Evolutionary conservation across 2,888 invertebrate species (phyloP), one percentile per base, ranked within the genome.

Genomic region (Dynastes hyllus): DNA sequence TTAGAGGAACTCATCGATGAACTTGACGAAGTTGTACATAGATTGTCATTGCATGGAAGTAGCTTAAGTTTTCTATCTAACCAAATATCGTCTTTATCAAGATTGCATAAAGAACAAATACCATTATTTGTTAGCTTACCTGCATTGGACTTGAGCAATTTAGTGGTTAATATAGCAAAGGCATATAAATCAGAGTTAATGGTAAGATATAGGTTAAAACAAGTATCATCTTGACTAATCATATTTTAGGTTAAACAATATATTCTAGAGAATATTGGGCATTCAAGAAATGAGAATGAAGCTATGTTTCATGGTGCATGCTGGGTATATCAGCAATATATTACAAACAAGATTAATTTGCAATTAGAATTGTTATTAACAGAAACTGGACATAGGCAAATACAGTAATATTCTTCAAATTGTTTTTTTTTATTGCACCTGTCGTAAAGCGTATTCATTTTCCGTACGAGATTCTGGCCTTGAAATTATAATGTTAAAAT

Each of bases 271-370:
- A 90, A 90, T 84, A 87, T 91, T 67, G 90, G 90, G 13, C 89
- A 90, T 84, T 84, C 87, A 5, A 85, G 83, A 73, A 87, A 85
- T 76, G 87, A 89, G 79, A 84, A 88, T 79, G 87, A 88, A 63
- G 85, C 88, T 9, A 89, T 90, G 89, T 90, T 90, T 83, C 88
- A 89, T 82, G 88, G 88, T 55, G 86, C 89, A 11, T 86, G 87
- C 63, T 91, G 91, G 91, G 86, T 89, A 1, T 89, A 90, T 83
- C 90, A 91, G 82, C 86, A 88, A 13, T 87, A 89, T 82, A 86
- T 91, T 58, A 86, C 84, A n/a, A 81, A 82, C 69, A 79, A 83
- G 40, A 83, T 87, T 40, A 83, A 82, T 78, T 79, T 87, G 3
- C 85, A 87, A 82, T 81, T 89, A 69, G 88, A 89, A 83, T 83